Evolutionary conservation across 2,888 invertebrate species (phyloP), one percentile per base, ranked within the genome.

Genomic region (Xylocampa areola): DNA sequence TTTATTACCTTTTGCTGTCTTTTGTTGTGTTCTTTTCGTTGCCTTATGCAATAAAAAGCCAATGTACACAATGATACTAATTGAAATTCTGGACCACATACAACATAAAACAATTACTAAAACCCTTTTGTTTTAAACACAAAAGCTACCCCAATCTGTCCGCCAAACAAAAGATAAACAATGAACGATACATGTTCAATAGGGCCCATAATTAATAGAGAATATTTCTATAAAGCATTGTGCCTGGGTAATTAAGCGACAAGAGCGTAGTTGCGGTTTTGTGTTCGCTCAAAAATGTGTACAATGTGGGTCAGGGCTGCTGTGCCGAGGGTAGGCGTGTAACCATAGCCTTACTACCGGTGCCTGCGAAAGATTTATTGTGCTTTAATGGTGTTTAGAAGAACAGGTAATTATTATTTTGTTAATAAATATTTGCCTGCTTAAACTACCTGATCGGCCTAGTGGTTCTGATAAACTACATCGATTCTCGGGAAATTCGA

Each of bases 191-290:
- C 44, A 68, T 33, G 45, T 55, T 40, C 50, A 37, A 65, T 57
- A n/a, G 27, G 39, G 25, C 19, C 43, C 27, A n/a, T 39, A 30
- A 52, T 35, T 45, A 68, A 49, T 43, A 21, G 45, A 30, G 36
- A 23, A 55, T 44, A 66, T 68, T 62, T 62, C 50, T 68, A 32
- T 67, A 67, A 44, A 19, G 68, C 32, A 62, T 68, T 68, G 68
- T 68, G 47, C 16, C 10, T 16, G 37, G 64, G 64, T 68, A 73
- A 68, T 70, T 65, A 73, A 54, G 51, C 41, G 52, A 44, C 47
- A 55, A 35, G 21, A 21, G 13, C 17, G 52, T 41, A 54, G 23
- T 33, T 29, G 62, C 48, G 51, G 61, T 60, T 36, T 60, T 53
- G 52, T 41, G 41, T 32, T 6, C 32, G 41, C 23, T 60, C 57